A percentile compares a stretch with the other conserved stretches of the same genome.
Evolutionary conservation across 2,888 invertebrate species (phyloP).

Genomic region (Chironomus tentans): DNA sequence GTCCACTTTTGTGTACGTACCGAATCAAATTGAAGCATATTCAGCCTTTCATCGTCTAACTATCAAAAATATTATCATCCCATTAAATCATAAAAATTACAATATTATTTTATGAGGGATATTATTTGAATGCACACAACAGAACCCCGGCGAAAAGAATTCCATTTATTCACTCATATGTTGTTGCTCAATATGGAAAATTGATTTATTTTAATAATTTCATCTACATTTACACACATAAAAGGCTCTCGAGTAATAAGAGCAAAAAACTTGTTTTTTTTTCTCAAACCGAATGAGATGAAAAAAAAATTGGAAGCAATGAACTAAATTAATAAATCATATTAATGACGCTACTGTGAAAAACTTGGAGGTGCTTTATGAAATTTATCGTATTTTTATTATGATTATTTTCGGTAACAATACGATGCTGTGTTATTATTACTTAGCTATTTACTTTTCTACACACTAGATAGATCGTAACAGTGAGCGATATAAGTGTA

Average conservation of each 20-base stretch:
- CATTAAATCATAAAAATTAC: no score
- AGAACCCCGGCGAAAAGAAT: no score
- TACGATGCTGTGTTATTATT: not conserved
- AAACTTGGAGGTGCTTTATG: constrained; percentile 15
- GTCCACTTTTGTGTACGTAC: no score
- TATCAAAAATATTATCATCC: no score
- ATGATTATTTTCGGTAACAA: constrained; percentile 18
- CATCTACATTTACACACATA: not conserved
- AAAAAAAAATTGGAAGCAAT: not conserved
- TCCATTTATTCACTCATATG: no score
- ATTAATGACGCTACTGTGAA: constrained; percentile 21
- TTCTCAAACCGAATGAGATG: not conserved
- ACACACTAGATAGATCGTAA: not conserved
- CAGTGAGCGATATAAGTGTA: not conserved
- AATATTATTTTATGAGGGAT: no score
- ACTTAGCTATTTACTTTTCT: not conserved
- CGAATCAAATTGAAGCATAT: no score
- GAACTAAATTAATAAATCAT: constrained; percentile 27
- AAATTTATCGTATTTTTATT: constrained; percentile 27
- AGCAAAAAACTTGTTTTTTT: constrained; percentile 22
- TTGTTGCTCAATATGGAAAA: not conserved
- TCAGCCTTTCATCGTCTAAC: no score
- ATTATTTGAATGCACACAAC: no score
- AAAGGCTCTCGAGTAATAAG: not conserved
- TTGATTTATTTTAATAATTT: not conserved